phyloP scores from a whole-genome alignment of 2,113 vertebrate species.

The Cygnus atratus region DNA sequence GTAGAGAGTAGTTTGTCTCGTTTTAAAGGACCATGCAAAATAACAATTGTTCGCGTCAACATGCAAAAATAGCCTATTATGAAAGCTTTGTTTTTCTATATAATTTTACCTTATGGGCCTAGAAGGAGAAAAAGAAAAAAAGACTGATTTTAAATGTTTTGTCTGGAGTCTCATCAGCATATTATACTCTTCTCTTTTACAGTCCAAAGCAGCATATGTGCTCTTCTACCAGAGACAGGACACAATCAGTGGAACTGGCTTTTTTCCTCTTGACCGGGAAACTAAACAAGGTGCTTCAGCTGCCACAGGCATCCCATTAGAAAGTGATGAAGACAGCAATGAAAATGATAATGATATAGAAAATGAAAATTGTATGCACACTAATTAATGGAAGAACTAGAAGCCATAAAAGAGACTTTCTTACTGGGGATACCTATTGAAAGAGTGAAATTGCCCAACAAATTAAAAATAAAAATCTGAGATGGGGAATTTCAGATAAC shows the following conservation, averaged over 20 bases:
- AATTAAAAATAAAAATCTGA: constrained; percentile 79
- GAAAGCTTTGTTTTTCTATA: neutral
- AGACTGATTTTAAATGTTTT: neutral
- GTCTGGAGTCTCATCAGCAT: neutral
- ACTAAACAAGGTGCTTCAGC: constrained; percentile 85
- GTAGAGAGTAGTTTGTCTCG: neutral
- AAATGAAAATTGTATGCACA: constrained; percentile 92
- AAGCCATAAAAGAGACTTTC: constrained; percentile 88
- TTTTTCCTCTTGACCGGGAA: constrained; percentile 93
- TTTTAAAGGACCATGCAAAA: neutral
- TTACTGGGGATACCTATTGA: constrained; percentile 67
- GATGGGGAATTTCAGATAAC: constrained; percentile 81
- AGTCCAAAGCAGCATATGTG: constrained; percentile 98
- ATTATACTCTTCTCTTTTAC: constrained; percentile 14
- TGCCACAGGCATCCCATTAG: constrained; percentile 80
- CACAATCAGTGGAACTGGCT: constrained; percentile 94
- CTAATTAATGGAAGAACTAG: constrained; percentile 87
- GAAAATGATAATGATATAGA: constrained; percentile 84
- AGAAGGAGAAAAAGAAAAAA: neutral
- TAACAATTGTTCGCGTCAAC: neutral
- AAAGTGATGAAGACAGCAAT: constrained; percentile 86
- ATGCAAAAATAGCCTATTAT: fast-evolving
- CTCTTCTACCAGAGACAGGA: constrained; percentile 97
- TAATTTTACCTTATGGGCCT: neutral
- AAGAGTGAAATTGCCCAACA: constrained; percentile 75